Evolutionary conservation across 2,888 invertebrate genomes (phyloP).

Genomic region (Eledone cirrhosa): DNA sequence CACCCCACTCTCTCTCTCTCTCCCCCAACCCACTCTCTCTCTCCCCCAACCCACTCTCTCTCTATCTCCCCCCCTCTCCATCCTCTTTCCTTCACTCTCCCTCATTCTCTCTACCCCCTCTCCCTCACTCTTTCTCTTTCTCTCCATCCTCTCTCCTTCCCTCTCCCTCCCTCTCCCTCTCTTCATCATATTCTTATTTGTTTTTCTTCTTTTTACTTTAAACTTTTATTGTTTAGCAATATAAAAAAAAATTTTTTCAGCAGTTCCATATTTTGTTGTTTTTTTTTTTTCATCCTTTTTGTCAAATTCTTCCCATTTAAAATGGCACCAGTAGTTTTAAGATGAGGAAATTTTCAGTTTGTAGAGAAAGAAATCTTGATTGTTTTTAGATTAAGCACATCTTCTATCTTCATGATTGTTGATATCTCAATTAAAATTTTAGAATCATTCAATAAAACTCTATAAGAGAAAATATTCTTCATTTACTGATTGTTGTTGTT

Average conservation of each 20-base stretch:
- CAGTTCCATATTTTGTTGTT: too few relatives aligned
- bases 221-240: background rate
- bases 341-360: too few relatives aligned
- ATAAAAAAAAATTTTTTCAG: too few relatives aligned
- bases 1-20: too few relatives aligned
- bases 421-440: background rate
- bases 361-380: too few relatives aligned
- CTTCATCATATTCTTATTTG: background rate
- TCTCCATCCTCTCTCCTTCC: background rate
- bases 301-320: too few relatives aligned
- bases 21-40: background rate
- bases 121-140: background rate
- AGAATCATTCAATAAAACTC: background rate
- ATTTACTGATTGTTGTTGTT: too few relatives aligned
- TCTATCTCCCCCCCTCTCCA: too few relatives aligned
- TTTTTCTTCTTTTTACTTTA: background rate
- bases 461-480: background rate
- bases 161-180: background rate
- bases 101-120: background rate
- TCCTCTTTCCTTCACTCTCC: background rate
- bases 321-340: too few relatives aligned
- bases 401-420: background rate
- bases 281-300: too few relatives aligned
- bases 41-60: background rate
- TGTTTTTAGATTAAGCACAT: background rate